phyloP scores from a whole-genome alignment of 2,113 vertebrate species.

The Tinamus guttatus region DNA sequence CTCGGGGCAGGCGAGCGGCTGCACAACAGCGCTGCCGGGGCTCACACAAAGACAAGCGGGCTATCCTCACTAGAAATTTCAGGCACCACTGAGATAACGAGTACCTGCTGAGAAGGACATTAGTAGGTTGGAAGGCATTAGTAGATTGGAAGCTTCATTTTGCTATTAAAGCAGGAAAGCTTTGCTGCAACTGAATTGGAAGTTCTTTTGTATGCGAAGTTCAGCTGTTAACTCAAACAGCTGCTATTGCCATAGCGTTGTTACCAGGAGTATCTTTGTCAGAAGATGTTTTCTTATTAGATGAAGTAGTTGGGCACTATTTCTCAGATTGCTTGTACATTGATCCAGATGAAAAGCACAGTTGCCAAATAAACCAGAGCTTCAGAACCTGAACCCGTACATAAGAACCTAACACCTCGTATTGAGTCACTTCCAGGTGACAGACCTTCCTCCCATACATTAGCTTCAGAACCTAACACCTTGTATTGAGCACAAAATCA shows the following conservation, averaged over 20 bases:
- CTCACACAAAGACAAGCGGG: background rate
- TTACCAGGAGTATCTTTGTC: conserved; percentile 18
- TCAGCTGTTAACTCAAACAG: background rate
- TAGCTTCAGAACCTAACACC: background rate
- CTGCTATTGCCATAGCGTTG: background rate
- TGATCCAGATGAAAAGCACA: background rate
- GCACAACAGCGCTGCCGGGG: rapidly evolving
- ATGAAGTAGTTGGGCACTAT: background rate
- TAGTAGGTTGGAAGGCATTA: no score
- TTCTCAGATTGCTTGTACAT: background rate
- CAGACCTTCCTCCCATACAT: background rate
- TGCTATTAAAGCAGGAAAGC: background rate
- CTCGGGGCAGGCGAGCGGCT: background rate
- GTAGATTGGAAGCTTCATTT: background rate
- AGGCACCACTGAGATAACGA: conserved; percentile 26
- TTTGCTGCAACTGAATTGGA: background rate
- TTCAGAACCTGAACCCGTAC: rapidly evolving
- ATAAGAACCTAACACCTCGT: background rate
- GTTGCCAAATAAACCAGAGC: background rate
- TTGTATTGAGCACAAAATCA: background rate
- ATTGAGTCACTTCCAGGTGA: background rate
- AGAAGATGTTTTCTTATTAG: background rate
- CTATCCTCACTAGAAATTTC: background rate
- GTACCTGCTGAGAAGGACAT: background rate
- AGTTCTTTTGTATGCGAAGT: background rate